Evolutionary conservation across 1,140 invertebrate species (phyloP).

Genomic region (Aporrectodea caliginosa): DNA sequence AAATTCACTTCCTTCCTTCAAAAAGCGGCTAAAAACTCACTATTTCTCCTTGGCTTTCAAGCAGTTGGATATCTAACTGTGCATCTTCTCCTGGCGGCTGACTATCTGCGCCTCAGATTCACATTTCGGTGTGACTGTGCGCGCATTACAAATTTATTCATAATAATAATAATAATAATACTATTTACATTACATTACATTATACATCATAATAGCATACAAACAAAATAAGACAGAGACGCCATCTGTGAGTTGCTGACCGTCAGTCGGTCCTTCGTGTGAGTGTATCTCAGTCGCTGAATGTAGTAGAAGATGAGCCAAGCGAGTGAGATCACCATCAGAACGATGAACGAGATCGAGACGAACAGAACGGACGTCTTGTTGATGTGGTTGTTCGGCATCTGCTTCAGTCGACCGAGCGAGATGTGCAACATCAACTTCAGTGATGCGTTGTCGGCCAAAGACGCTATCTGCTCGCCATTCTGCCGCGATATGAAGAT

Average conservation of each 20-base stretch:
- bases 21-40: too few species aligned
- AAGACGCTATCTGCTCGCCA: slow-evolving; percentile 66
- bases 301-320: slow-evolving; percentile 94
- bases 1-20: too few species aligned
- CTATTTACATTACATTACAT: too few species aligned
- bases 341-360: slow-evolving; percentile 86
- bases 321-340: slow-evolving; percentile 87
- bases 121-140: too few species aligned
- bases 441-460: slow-evolving; percentile 63
- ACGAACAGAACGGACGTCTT: slow-evolving; percentile 78
- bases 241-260: neutral
- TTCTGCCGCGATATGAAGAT: slow-evolving; percentile 73
- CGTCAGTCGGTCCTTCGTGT: neutral
- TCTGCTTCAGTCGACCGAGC: slow-evolving; percentile 52
- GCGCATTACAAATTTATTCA: too few species aligned
- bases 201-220: too few species aligned
- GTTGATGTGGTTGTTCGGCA: slow-evolving; percentile 40
- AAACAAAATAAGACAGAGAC: slow-evolving; percentile 28
- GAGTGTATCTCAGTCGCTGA: slow-evolving; percentile 69
- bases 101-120: too few species aligned
- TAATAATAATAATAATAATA: too few species aligned
- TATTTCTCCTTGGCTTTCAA: too few species aligned
- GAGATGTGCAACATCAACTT: slow-evolving; percentile 67
- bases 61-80: too few species aligned
- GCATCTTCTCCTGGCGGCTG: too few species aligned